Conservation (phyloP, 2,888 invertebrate genomes). For the Limenitis camilla region DNA sequence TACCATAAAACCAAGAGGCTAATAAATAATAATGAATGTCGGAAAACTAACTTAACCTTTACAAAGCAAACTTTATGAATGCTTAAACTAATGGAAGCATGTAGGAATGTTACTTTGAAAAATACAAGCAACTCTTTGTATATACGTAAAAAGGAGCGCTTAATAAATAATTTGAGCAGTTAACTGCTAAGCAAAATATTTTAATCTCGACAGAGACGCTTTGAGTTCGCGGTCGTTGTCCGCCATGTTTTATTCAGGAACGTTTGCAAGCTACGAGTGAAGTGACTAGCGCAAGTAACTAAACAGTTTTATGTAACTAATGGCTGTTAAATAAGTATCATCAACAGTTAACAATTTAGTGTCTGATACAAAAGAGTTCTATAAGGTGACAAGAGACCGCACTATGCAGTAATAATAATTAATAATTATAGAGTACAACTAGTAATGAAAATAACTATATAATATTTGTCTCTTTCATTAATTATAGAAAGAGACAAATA, state of each 20-base stretch:
- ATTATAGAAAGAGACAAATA: too few relatives aligned
- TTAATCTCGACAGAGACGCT: slow-evolving; percentile 61
- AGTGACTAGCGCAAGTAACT: background rate
- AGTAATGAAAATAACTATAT: too few relatives aligned
- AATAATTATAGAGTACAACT: too few relatives aligned
- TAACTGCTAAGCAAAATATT: slow-evolving; percentile 60
- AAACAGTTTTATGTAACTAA: background rate
- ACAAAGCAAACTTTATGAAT: slow-evolving; percentile 7
- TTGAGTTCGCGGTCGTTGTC: slow-evolving; percentile 52
- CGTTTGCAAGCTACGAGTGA: slow-evolving; percentile 39
- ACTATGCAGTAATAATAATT: too few relatives aligned
- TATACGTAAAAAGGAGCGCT: slow-evolving; percentile 38
- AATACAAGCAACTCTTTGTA: slow-evolving; percentile 33
- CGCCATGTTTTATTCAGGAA: slow-evolving; percentile 50
- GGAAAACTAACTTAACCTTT: background rate
- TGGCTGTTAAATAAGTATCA: too few relatives aligned
- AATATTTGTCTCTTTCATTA: too few relatives aligned
- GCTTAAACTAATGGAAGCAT: slow-evolving; percentile 11
- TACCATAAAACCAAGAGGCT: background rate
- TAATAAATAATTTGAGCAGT: slow-evolving; percentile 63
- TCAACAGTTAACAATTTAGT: too few relatives aligned
- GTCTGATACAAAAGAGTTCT: too few relatives aligned
- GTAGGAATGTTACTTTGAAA: slow-evolving; percentile 14
- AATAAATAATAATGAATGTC: background rate
- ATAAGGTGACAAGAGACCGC: too few relatives aligned